phyloP scores from a whole-genome alignment of 2,797 vertebrate species.

The Onychomys leucogaster region DNA sequence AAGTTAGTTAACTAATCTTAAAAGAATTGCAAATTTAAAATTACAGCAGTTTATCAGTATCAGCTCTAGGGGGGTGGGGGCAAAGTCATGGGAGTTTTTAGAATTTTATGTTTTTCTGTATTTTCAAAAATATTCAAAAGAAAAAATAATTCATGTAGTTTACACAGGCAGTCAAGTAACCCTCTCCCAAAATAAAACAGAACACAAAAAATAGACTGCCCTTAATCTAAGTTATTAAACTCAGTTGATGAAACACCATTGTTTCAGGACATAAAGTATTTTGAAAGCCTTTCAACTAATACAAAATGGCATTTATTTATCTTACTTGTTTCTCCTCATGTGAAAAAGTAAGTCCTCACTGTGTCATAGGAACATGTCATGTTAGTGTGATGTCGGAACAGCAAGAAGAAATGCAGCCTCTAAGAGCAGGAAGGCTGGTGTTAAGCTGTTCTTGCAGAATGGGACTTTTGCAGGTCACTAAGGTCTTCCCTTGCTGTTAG shows the following conservation, averaged over 20 bases:
- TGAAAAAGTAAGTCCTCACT: background rate
- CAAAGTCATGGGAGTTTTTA: no score
- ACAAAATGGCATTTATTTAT: constrained; percentile 12
- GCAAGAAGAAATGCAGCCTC: background rate
- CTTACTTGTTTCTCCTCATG: background rate
- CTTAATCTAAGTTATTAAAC: background rate
- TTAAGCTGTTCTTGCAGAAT: background rate
- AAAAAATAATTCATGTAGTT: background rate
- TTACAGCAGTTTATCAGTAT: background rate
- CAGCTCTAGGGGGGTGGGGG: background rate
- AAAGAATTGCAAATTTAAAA: background rate
- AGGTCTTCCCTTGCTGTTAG: background rate
- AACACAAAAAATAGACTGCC: background rate
- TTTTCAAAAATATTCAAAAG: background rate
- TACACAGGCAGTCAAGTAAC: background rate
- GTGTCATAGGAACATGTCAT: background rate
- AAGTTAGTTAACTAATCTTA: background rate
- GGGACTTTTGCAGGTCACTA: background rate
- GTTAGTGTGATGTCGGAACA: background rate
- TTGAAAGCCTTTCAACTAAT: background rate
- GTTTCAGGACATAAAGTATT: background rate
- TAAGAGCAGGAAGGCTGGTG: background rate
- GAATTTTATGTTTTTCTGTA: background rate
- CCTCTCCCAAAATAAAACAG: background rate
- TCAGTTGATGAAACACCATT: background rate